Base-by-base conservation (phyloP, 2,888 invertebrate genomes). In the Prenolepis imparis region DNA sequence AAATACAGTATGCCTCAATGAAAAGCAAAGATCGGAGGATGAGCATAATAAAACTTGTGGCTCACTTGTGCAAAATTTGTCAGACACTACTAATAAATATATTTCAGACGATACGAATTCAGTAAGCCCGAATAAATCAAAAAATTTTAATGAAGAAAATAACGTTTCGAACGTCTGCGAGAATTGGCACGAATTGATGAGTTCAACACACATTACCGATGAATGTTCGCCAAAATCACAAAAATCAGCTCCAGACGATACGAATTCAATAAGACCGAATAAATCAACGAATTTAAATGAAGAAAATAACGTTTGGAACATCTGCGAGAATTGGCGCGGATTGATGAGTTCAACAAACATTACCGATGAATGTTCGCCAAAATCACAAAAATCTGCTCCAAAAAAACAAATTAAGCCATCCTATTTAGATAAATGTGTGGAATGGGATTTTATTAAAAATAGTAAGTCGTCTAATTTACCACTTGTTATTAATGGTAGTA, bases 401-500 rank as follows among this genome's bases (percentile, higher is more conserved):
- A 28, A 61, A 67, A 77, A 67, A 48, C 72, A 80, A 41, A 6
- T 1, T 1, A 70, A 70, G 3, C 57, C 85, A 15, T 75, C 82
- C 5, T 84, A 84, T 41, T 74, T 86, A 11, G 86, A 88, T 21
- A 83, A 55, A 39, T 87, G 82, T n/a, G 80, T 82, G 3, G 82
- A 88, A 73, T 87, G 84, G 86, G 80, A 84, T n/a, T 83, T 63
- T 41, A 57, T 86, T 21, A 87, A 88, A 83, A 55, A 83, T 67
- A 64, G 39, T 24, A 78, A 32, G 21, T 44, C 52, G 5, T n/a
- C 15, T 18, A 85, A 84, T 39, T 59, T 88, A 41, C 83, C 83
- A 4, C 8, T 83, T 5, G 63, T 86, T 2, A 77, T 59, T 64
- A 88, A 88, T 48, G 86, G 84, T 5, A 21, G 9, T 1, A 63